These are phyloP conservation scores for Fragum sueziense DNA, from an alignment of 2,888 invertebrate genomes.

Conservation along the genomic window DNA sequence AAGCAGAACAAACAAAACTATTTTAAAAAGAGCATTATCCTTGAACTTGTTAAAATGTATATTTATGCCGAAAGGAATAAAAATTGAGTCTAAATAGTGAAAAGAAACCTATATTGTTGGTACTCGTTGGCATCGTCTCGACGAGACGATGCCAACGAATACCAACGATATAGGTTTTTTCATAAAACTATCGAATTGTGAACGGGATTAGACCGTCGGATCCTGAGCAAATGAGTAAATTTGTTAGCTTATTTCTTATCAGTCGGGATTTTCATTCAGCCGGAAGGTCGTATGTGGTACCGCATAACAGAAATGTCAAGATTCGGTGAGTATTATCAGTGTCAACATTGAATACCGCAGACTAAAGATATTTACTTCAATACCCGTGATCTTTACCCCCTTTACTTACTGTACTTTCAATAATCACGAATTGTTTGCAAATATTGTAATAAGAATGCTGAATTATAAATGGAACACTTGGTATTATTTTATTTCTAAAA, in stretches of 20 bases:
- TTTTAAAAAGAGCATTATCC: conserved; percentile 26
- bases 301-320: conserved; percentile 60
- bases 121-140: not conserved
- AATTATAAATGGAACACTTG: no score
- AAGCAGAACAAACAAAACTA: conserved; percentile 59
- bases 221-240: conserved; percentile 45
- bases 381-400: not conserved
- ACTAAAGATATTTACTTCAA: conserved; percentile 23
- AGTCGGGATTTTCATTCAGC: conserved; percentile 50
- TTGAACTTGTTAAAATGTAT: not conserved
- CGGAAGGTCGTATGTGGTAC: conserved; percentile 56
- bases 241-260: conserved; percentile 62
- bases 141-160: not conserved
- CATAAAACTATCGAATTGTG: not conserved
- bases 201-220: not conserved
- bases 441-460: no score
- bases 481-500: no score
- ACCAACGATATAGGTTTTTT: not conserved
- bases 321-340: conserved; percentile 41
- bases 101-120: not conserved
- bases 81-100: no score
- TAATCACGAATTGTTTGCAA: no score
- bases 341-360: conserved; percentile 51
- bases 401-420: not conserved
- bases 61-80: no score